Evolutionary conservation across 2,113 vertebrate species (phyloP), one percentile per base, ranked within the genome.

Genomic region (Syngnathus typhle): DNA sequence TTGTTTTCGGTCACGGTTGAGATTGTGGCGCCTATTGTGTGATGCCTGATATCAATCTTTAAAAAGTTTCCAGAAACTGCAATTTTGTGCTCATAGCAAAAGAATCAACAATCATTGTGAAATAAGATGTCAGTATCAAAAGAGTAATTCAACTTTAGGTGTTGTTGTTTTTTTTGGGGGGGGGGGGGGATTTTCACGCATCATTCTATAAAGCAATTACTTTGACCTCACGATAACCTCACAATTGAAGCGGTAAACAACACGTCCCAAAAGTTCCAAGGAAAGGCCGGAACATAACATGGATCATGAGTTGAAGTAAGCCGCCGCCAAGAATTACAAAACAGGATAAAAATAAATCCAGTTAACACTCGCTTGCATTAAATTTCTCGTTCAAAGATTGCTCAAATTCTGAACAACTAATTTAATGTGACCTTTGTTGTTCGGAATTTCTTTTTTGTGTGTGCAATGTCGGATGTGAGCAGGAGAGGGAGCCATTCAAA

Each of bases 401-500:
- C 2, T 32, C 2, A 32, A 32, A 32, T 32, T 32, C 27, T 32
- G 27, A 32, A 32, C 27, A 32, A 32, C 27, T 32, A 32, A 32
- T 32, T 32, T 32, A 32, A 32, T 32, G 27, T 32, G 43, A 44
- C 43, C 12, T 44, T 13, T 15, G 12, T 15, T 46, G 44, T 12
- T 43, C 39, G 6, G 10, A 43, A 11, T 43, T 43, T 12, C 12
- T 43, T 43, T 43, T 43, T 43, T 11, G 41, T 12, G 41, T 7
- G 16, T 37, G 19, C 21, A 32, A 58, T 7, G 19, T 70, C 7
- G 0, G 0, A 0, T 21, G 6, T 61, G n/a, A n/a, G 5, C 88
- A 85, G 75, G 79, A 87, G 86, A 71, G 73, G 85, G 79, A 0
- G 76, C 68, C 1, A 52, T 67, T 55, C 32, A 4, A n/a, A 3